Percentiles rank a stretch among this genome's conserved stretches.
These are phyloP conservation scores for Euwallacea fornicatus DNA, from an alignment of 1,140 invertebrate genomes.

Conservation along the genomic window DNA sequence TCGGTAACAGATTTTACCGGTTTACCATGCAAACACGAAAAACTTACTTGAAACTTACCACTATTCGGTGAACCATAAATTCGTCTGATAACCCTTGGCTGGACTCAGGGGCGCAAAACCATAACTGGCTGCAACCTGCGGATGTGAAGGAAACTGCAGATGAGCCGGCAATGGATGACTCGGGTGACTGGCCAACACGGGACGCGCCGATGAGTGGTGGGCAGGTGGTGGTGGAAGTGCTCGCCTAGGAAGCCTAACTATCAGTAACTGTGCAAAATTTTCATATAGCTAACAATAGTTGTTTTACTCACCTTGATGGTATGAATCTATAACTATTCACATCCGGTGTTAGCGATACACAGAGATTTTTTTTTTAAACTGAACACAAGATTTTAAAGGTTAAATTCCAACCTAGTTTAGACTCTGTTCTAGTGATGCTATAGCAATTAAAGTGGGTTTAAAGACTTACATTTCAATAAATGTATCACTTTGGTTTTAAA, in stretches of 20 bases:
- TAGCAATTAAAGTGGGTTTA: too few relatives aligned
- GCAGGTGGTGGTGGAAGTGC: conserved; percentile 80
- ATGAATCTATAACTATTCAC: too few relatives aligned
- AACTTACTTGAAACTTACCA: conserved; percentile 22
- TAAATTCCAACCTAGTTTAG: too few relatives aligned
- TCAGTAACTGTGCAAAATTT: too few relatives aligned
- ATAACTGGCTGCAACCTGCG: conserved; percentile 67
- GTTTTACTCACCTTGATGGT: too few relatives aligned
- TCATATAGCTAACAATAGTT: too few relatives aligned
- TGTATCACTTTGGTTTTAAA: too few relatives aligned
- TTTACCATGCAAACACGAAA: background rate
- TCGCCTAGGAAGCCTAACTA: conserved; percentile 58
- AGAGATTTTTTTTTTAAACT: too few relatives aligned
- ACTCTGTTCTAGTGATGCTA: too few relatives aligned
- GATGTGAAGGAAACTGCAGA: conserved; percentile 73
- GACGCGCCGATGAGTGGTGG: conserved; percentile 77
- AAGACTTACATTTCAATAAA: too few relatives aligned
- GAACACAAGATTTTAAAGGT: too few relatives aligned
- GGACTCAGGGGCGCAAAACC: conserved; percentile 73
- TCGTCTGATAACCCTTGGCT: conserved; percentile 69
- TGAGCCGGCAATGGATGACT: conserved; percentile 83
- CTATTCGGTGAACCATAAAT: conserved; percentile 77
- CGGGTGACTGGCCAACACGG: conserved; percentile 72
- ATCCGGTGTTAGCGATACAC: too few relatives aligned
- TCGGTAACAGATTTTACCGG: background rate